Percentiles rank a stretch among this genome's conserved stretches.
These are phyloP conservation scores for Theonella swinhoei DNA, from an alignment of 37 sponge, comb jelly and placozoan species.

Conservation along the genomic window DNA sequence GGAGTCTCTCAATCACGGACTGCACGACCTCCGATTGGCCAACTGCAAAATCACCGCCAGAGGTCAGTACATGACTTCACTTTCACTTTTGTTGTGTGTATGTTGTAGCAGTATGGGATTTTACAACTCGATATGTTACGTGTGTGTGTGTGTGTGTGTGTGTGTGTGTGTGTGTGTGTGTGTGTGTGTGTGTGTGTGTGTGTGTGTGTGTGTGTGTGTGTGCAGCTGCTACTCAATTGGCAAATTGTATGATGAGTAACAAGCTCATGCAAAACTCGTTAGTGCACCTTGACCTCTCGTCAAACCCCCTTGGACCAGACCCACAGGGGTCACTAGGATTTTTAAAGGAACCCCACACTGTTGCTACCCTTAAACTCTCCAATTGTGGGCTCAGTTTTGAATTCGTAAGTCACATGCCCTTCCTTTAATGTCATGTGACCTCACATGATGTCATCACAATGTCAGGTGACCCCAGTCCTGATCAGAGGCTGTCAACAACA, in stretches of 20 bases:
- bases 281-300: constrained; percentile 69
- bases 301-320: constrained; percentile 73
- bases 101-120: neutral
- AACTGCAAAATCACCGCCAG: constrained; percentile 64
- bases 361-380: constrained; percentile 67
- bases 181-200: neutral
- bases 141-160: neutral
- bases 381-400: constrained; percentile 63
- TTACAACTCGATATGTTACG: neutral
- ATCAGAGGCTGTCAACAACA: constrained; percentile 69
- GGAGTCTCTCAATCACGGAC: constrained; percentile 64
- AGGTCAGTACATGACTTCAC: constrained; percentile 25
- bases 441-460: neutral
- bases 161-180: neutral
- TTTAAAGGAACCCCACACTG: constrained; percentile 68
- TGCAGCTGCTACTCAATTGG: constrained; percentile 58
- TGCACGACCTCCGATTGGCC: constrained; percentile 48
- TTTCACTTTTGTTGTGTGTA: neutral
- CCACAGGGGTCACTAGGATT: constrained; percentile 68
- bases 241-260: constrained; percentile 67
- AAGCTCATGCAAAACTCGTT: constrained; percentile 65
- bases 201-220: no score
- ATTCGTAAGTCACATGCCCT: constrained; percentile 38
- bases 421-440: no score
- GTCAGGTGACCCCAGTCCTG: constrained; percentile 38